Percentiles rank a stretch among this genome's conserved stretches.
Conservation (phyloP, 2,113 vertebrate genomes). For the Carlito syrichta region DNA sequence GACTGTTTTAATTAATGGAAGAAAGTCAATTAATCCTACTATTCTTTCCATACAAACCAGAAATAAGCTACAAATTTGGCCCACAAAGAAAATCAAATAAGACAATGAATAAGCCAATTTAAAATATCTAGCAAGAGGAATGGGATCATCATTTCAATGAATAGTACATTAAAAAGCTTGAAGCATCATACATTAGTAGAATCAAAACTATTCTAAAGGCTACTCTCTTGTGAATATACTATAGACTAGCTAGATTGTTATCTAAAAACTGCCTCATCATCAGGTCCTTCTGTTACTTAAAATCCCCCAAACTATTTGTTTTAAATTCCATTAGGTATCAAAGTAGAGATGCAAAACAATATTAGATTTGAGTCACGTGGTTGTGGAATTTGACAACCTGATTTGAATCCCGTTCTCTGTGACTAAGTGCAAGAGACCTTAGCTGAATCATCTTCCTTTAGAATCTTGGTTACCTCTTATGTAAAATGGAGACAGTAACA, state of each 20-base stretch:
- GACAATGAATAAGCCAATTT: slow-evolving; percentile 66
- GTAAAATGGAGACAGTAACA: neutral
- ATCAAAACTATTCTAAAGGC: slow-evolving; percentile 35
- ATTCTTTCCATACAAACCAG: slow-evolving; percentile 65
- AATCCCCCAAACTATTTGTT: slow-evolving; percentile 25
- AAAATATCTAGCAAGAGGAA: slow-evolving; percentile 24
- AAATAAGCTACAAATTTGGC: slow-evolving; percentile 60
- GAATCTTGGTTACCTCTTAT: neutral
- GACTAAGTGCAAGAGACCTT: neutral
- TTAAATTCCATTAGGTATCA: neutral
- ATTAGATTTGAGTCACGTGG: neutral
- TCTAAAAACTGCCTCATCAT: slow-evolving; percentile 31
- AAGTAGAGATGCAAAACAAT: neutral
- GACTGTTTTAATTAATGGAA: slow-evolving; percentile 53
- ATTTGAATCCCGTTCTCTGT: neutral
- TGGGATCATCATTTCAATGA: slow-evolving; percentile 46
- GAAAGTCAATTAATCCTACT: slow-evolving; percentile 61
- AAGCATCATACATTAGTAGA: slow-evolving; percentile 6
- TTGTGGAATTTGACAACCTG: neutral
- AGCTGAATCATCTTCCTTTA: neutral
- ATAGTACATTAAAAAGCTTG: slow-evolving; percentile 40
- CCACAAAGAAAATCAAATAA: slow-evolving; percentile 62
- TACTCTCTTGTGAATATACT: neutral
- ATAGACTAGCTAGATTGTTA: neutral
- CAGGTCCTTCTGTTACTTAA: neutral